These are phyloP conservation scores for Bergia puertoricense DNA, from an alignment of 92 coral and sea anemone genomes.

Conservation along the genomic window DNA sequence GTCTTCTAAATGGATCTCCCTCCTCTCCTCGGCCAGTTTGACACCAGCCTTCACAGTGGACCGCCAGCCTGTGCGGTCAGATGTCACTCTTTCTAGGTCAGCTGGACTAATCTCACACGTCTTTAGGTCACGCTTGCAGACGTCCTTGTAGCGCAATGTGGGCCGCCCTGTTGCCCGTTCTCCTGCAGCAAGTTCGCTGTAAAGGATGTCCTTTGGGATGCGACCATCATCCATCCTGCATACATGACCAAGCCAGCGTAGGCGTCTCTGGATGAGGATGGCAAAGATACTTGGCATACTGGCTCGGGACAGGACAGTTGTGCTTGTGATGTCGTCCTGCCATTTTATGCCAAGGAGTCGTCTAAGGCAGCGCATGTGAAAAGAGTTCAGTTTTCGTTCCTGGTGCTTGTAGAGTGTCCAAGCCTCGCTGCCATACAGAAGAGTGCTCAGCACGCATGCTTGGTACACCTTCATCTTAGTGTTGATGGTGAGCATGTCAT, in stretches of 20 bases:
- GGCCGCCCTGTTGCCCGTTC: not conserved
- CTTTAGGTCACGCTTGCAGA: not conserved
- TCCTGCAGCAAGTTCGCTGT: not conserved
- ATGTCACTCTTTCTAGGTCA: not conserved
- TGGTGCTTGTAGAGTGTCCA: not conserved
- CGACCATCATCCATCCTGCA: not conserved
- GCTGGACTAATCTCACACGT: not conserved
- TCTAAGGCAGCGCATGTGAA: not conserved
- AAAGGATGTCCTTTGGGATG: not conserved
- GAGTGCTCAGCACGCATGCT: not conserved
- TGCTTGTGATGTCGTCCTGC: not conserved
- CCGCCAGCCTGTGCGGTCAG: not conserved
- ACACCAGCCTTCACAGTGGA: not conserved
- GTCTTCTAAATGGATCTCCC: not conserved
- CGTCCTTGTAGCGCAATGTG: not conserved
- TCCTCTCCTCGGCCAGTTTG: not conserved
- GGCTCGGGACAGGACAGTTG: not conserved
- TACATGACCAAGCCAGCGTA: too few relatives aligned
- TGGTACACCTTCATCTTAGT: not conserved
- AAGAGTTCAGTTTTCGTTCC: not conserved
- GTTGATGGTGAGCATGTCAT: not conserved
- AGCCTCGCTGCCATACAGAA: not conserved
- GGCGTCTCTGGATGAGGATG: not conserved
- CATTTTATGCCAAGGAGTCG: not conserved
- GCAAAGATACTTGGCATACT: not conserved